These are phyloP conservation scores for Crenuchus spilurus DNA, from an alignment of 2,797 vertebrate genomes.

Conservation along the genomic window DNA sequence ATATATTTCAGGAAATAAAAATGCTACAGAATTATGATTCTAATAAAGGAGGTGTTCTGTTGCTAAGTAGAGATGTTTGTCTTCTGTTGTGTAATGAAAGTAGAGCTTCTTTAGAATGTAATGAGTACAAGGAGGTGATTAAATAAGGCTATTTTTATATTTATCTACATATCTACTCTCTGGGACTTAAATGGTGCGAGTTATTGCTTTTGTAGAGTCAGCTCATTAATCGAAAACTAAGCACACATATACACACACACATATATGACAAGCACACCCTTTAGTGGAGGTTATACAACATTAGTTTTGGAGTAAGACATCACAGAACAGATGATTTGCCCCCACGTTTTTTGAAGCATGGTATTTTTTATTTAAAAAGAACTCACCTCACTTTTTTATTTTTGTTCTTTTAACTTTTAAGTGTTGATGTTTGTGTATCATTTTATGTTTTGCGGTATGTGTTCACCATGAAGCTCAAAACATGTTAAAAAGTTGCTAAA, in stretches of 20 bases:
- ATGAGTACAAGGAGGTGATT: constrained; percentile 27
- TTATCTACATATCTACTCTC: constrained; percentile 3
- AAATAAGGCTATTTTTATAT: constrained; percentile 14
- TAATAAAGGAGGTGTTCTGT: background rate
- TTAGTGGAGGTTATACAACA: constrained; percentile 39
- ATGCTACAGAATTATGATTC: background rate
- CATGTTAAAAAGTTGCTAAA: no score
- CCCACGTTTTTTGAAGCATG: constrained; percentile 79
- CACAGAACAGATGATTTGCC: constrained; percentile 60
- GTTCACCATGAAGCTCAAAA: constrained; percentile 70
- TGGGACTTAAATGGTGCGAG: constrained; percentile 15
- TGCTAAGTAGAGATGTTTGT: constrained; percentile 16
- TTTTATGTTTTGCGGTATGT: constrained; percentile 72
- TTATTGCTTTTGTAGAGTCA: constrained; percentile 24
- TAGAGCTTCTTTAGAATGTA: constrained; percentile 1
- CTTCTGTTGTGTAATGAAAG: background rate
- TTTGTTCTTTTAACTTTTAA: constrained; percentile 52
- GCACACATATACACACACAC: background rate
- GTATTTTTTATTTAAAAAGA: constrained; percentile 67
- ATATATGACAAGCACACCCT: constrained; percentile 23
- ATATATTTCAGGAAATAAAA: background rate
- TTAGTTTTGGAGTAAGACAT: constrained; percentile 41
- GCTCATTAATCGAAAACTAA: constrained; percentile 7
- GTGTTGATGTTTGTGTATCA: constrained; percentile 63
- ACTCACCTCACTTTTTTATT: constrained; percentile 65